Conservation (phyloP, 1,140 invertebrate genomes). For the Protaetia brevitarsis region DNA sequence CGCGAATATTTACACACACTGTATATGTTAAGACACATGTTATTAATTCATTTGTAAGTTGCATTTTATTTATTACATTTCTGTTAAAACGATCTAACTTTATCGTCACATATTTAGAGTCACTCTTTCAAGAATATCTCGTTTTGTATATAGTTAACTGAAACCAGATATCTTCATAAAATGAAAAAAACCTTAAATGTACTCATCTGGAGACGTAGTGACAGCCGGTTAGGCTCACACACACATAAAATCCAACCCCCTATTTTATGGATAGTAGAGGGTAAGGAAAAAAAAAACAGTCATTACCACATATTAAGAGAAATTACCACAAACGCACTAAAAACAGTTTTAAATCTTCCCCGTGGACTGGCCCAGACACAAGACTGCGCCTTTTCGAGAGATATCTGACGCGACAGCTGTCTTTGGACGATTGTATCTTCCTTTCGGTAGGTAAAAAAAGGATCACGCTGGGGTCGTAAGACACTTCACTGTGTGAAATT, state of each 20-base stretch:
- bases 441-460: conserved; percentile 18
- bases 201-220: too few species aligned
- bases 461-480: conserved; percentile 17
- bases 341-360: conserved; percentile 13
- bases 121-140: too few species aligned
- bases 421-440: neutral
- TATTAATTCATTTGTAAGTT: too few species aligned
- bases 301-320: conserved; percentile 30
- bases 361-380: neutral
- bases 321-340: conserved; percentile 28
- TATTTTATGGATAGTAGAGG: neutral
- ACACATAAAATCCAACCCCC: neutral
- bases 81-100: too few species aligned
- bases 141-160: too few species aligned
- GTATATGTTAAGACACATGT: too few species aligned
- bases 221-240: too few species aligned
- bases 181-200: too few species aligned
- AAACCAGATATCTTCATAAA: too few species aligned
- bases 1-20: too few species aligned
- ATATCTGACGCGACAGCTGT: neutral
- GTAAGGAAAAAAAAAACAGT: neutral
- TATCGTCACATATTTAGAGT: too few species aligned
- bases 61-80: too few species aligned
- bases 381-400: neutral
- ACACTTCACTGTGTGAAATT: conserved; percentile 30